phyloP scores from a whole-genome alignment of 2,888 invertebrate species.

The Sialis lutaria region DNA sequence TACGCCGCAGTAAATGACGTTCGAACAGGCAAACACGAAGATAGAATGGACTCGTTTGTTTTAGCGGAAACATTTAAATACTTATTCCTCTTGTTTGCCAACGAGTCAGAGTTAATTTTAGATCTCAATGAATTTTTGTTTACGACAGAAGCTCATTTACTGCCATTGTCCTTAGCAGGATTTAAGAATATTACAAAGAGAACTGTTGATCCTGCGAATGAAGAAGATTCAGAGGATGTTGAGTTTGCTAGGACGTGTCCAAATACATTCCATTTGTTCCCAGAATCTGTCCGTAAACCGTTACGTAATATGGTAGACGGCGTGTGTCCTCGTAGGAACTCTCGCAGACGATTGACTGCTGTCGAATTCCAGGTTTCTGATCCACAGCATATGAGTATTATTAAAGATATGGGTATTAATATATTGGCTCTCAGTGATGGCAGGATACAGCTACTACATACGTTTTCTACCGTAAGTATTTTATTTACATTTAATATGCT shows the following conservation, averaged over 20 bases:
- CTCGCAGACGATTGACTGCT: constrained; percentile 45
- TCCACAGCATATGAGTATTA: constrained; percentile 68
- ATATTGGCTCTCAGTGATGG: constrained; percentile 80
- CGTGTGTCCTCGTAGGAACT: constrained; percentile 46
- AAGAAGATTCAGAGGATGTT: constrained; percentile 36
- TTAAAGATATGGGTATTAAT: constrained; percentile 90
- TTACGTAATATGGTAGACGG: constrained; percentile 73
- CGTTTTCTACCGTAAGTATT: constrained; percentile 60
- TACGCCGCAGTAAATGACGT: constrained; percentile 97
- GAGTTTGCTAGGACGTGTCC: constrained; percentile 57
- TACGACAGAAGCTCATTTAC: constrained; percentile 88
- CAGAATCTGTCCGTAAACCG: constrained; percentile 68
- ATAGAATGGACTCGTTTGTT: constrained; percentile 97
- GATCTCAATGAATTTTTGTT: constrained; percentile 76
- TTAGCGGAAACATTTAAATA: constrained; percentile 97
- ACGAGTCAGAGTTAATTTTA: constrained; percentile 64
- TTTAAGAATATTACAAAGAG: constrained; percentile 35
- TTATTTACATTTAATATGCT: neutral
- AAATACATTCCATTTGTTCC: constrained; percentile 65
- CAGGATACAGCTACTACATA: constrained; percentile 79
- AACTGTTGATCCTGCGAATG: constrained; percentile 26
- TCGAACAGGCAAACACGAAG: constrained; percentile 76
- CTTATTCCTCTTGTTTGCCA: constrained; percentile 81
- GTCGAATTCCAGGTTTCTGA: constrained; percentile 59
- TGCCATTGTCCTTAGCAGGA: constrained; percentile 70